A percentile compares a stretch with the other conserved stretches of the same genome.
Conservation (phyloP, 2,888 invertebrate genomes). For the Pristionchus japonicus region DNA sequence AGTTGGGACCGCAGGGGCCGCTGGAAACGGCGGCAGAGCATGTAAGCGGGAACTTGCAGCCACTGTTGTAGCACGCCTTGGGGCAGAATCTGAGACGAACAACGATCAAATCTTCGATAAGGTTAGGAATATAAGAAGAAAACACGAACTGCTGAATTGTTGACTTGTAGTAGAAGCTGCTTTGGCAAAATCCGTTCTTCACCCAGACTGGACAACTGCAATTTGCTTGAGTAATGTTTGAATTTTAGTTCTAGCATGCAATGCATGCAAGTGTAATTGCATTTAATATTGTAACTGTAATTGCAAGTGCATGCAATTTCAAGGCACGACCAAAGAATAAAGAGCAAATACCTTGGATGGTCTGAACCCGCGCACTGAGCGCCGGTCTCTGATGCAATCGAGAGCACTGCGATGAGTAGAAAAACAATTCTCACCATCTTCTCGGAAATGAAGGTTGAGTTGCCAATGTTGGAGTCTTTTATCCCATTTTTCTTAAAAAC, state of each 20-base stretch:
- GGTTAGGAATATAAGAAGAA: too few relatives aligned
- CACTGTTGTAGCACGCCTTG: neutral
- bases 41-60: neutral
- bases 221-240: neutral
- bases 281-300: too few relatives aligned
- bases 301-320: too few relatives aligned
- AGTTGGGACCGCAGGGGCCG: too few relatives aligned
- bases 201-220: neutral
- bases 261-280: too few relatives aligned
- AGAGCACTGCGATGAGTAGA: neutral
- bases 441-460: too few relatives aligned
- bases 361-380: neutral
- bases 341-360: neutral
- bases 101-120: too few relatives aligned
- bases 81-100: neutral
- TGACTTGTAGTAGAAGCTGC: neutral
- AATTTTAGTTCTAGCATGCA: neutral
- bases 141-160: neutral
- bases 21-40: neutral
- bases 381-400: neutral
- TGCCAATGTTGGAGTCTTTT: too few relatives aligned
- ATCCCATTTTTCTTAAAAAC: too few relatives aligned
- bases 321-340: too few relatives aligned
- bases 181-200: neutral
- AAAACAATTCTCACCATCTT: too few relatives aligned